These are phyloP conservation scores for Pinctada fucata DNA, from an alignment of 2,888 invertebrate genomes.

Conservation along the genomic window DNA sequence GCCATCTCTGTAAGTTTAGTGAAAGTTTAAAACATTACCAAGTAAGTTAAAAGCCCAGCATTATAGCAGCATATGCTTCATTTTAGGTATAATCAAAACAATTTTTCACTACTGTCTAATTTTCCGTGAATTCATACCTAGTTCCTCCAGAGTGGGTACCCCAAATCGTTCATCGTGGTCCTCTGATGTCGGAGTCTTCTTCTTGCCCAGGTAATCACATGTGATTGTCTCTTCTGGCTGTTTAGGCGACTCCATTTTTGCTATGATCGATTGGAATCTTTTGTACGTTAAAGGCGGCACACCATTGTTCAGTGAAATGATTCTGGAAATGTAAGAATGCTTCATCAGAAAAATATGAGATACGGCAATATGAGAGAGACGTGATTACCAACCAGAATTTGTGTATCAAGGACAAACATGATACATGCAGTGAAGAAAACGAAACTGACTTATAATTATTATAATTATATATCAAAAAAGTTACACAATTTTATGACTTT, in stretches of 20 bases:
- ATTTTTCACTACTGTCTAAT: no score
- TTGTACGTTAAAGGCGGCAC: conserved; percentile 91
- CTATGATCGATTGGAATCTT: conserved; percentile 89
- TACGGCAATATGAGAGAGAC: neutral
- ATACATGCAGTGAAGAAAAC: neutral
- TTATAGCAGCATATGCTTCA: no score
- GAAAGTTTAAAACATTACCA: no score
- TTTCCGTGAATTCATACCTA: no score
- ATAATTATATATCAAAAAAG: neutral
- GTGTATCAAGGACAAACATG: neutral
- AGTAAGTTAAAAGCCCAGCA: no score
- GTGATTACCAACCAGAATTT: neutral
- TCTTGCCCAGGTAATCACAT: conserved; percentile 80
- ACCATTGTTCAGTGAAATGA: conserved; percentile 88
- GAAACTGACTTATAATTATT: neutral
- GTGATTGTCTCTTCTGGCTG: conserved; percentile 82
- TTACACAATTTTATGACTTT: no score
- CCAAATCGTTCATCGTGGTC: conserved; percentile 91
- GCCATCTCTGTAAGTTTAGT: no score
- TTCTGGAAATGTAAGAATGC: conserved; percentile 79
- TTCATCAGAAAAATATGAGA: neutral
- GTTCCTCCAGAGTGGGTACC: conserved; percentile 90
- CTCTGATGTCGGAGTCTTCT: conserved; percentile 84
- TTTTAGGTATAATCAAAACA: no score
- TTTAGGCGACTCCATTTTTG: conserved; percentile 86